Percentiles rank a stretch among this genome's conserved stretches.
Conservation (phyloP, 1,140 invertebrate species). For the Drosophila parvula region DNA sequence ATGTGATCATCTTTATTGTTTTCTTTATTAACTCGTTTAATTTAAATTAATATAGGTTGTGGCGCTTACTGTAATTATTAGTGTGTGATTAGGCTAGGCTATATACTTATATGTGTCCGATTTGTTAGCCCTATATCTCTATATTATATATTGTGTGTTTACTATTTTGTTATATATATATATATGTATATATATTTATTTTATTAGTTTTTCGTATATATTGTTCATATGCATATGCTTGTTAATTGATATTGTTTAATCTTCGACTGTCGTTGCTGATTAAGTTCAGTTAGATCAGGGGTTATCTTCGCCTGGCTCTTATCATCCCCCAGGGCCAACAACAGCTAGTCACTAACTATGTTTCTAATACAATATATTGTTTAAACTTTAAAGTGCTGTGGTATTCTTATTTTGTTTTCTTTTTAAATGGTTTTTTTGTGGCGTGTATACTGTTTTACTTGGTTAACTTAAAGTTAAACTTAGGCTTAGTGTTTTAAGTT, state of each 20-base stretch:
- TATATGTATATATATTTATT: constrained; percentile 33
- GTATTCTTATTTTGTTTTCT: constrained; percentile 5
- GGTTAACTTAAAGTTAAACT: constrained; percentile 33
- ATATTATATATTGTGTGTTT: constrained; percentile 23
- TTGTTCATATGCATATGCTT: constrained; percentile 43
- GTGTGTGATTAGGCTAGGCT: constrained; percentile 46
- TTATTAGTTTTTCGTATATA: constrained; percentile 35
- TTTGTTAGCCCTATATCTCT: constrained; percentile 44
- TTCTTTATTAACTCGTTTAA: constrained; percentile 69
- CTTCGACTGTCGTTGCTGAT: constrained; percentile 25
- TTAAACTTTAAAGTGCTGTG: constrained; percentile 44
- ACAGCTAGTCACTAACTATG: constrained; percentile 32
- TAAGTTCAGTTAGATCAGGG: constrained; percentile 26
- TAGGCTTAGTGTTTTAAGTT: constrained; percentile 21
- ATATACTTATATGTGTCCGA: constrained; percentile 14
- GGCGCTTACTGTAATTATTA: constrained; percentile 52
- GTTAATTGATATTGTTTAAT: constrained; percentile 56
- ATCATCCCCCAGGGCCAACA: constrained; percentile 6
- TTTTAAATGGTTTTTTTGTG: not conserved
- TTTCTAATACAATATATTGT: constrained; percentile 24
- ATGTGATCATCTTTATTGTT: constrained; percentile 68
- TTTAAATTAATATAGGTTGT: constrained; percentile 56
- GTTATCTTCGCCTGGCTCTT: constrained; percentile 26
- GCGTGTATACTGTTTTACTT: constrained; percentile 13
- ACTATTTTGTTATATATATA: constrained; percentile 20